These are phyloP conservation scores for Sebastes fasciatus DNA, from an alignment of 2,113 vertebrate species.

Conservation along the genomic window DNA sequence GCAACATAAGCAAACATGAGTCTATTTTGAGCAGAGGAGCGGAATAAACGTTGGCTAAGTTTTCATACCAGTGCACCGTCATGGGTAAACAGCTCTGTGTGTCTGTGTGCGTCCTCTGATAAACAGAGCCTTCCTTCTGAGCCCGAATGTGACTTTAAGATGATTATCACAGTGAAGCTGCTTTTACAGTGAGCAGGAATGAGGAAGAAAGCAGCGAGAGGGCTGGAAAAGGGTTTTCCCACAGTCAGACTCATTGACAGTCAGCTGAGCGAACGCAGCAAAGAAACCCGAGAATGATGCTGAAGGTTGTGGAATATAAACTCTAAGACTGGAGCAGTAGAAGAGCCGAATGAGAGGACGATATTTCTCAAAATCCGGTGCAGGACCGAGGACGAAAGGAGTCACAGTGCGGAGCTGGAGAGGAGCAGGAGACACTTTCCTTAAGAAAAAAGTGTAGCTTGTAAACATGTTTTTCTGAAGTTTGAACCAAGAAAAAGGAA, in stretches of 20 bases:
- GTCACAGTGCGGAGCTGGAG: background rate
- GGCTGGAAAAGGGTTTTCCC: conserved; percentile 64
- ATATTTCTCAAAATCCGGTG: background rate
- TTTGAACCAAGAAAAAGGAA: conserved; percentile 18
- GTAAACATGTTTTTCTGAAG: conserved; percentile 25
- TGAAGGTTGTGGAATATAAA: conserved; percentile 37
- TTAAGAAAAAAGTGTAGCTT: background rate
- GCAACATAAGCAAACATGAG: conserved; percentile 32
- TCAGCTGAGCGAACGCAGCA: conserved; percentile 63
- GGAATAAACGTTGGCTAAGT: conserved; percentile 30
- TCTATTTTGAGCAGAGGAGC: conserved; percentile 36
- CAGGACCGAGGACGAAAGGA: background rate
- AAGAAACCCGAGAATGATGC: conserved; percentile 4
- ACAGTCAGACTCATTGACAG: conserved; percentile 37
- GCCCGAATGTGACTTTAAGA: conserved; percentile 58
- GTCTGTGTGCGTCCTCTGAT: conserved; percentile 56
- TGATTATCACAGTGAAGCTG: conserved; percentile 60
- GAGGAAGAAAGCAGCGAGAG: conserved; percentile 68
- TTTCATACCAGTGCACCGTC: conserved; percentile 32
- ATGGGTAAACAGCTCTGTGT: conserved; percentile 32
- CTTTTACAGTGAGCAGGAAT: conserved; percentile 58
- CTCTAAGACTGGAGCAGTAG: background rate
- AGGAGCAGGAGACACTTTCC: background rate
- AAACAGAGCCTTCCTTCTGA: conserved; percentile 69
- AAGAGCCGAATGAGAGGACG: background rate